phyloP scores from a whole-genome alignment of 1,140 invertebrate genomes.

The Druon quercuslanigerum region DNA sequence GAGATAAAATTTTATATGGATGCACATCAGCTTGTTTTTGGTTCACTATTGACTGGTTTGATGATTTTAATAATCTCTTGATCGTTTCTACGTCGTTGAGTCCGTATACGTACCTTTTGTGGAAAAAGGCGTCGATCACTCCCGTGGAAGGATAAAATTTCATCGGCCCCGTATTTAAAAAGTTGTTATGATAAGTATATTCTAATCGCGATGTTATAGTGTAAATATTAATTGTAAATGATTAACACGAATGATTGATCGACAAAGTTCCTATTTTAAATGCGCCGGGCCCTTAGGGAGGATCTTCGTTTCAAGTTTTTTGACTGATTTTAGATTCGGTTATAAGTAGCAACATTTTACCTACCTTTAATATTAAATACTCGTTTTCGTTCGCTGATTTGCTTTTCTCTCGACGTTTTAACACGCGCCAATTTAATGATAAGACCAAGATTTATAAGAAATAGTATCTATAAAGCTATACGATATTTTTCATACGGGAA shows the following conservation, averaged over 20 bases:
- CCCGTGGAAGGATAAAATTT: constrained; percentile 31
- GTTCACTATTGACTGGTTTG: constrained; percentile 32
- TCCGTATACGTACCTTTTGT: constrained; percentile 35
- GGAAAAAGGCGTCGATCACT: constrained; percentile 44
- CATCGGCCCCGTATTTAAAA: constrained; percentile 35
- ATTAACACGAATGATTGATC: constrained; percentile 64
- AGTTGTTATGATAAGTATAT: constrained; percentile 65
- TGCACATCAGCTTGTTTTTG: constrained; percentile 44
- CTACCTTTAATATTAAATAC: not conserved
- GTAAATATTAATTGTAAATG: constrained; percentile 61
- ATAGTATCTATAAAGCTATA: constrained; percentile 21
- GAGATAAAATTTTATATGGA: constrained; percentile 59
- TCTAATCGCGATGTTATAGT: constrained; percentile 60
- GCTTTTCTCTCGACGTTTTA: not conserved
- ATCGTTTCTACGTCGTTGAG: constrained; percentile 43
- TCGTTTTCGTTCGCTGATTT: not conserved
- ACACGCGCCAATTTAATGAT: constrained; percentile 25
- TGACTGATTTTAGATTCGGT: not conserved
- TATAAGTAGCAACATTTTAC: not conserved
- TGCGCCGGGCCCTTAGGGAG: constrained; percentile 46
- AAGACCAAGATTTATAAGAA: constrained; percentile 31
- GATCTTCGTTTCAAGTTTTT: constrained; percentile 38
- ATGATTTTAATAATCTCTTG: constrained; percentile 35
- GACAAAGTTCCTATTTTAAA: constrained; percentile 74
- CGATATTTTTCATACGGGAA: constrained; percentile 23